Evolutionary conservation across 2,113 vertebrate species (phyloP), one percentile per base, ranked within the genome.

Genomic region (Chitala chitala): DNA sequence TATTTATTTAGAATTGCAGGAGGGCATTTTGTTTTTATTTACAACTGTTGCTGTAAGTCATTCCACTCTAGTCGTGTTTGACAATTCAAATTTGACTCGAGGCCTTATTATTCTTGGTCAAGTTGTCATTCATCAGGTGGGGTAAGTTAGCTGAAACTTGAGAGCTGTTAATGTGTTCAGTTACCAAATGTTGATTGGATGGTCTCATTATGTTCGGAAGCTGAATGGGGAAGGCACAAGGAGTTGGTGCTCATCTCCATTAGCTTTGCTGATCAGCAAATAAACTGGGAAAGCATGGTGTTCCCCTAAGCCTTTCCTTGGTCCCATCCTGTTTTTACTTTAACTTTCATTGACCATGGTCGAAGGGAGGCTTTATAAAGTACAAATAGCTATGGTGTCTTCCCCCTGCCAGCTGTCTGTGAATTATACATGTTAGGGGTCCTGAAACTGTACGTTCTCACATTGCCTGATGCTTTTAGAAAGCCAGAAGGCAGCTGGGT

Each of bases 51-150:
- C n/a, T n/a, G n/a, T n/a, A n/a, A n/a, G n/a, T n/a, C n/a, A n/a
- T n/a, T n/a, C n/a, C n/a, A n/a, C n/a, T n/a, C n/a, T n/a, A n/a
- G n/a, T n/a, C n/a, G n/a, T n/a, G n/a, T n/a, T n/a, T n/a, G n/a
- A n/a, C n/a, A n/a, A 82, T 81, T 78, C 75, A 76, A 74, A 77
- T 46, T 63, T 24, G 59, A 83, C 84, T 84, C 85, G 84, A 85
- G 82, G 22, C 26, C 63, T 75, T 85, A 84, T 79, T 89, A 75
- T 81, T 10, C 65, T 40, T 79, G 53, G 51, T 55, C 38, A 31
- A 74, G 66, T 83, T 72, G 73, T 83, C 78, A 83, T 78, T 85
- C 84, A 82, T 42, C n/a, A n/a, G 42, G 44, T 48, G 40, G 46
- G 40, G 10, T 12, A 24, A 46, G 40, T 48, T n/a, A 42, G 10